phyloP scores from a whole-genome alignment of 2,888 invertebrate genomes.

The Drosophila picticornis region DNA sequence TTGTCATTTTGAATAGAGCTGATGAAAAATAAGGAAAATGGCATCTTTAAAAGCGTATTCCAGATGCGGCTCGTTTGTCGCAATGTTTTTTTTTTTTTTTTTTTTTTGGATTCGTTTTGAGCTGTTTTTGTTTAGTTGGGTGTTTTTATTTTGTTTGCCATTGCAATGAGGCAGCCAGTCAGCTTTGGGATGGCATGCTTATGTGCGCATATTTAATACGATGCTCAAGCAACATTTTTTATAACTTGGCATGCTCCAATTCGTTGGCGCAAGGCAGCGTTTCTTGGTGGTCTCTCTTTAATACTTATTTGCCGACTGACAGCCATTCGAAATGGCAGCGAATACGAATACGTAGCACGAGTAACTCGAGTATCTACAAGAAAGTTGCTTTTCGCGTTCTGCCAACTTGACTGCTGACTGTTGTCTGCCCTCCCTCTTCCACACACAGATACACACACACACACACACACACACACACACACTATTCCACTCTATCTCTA shows the following conservation, averaged over 20 bases:
- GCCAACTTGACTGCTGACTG: slow-evolving; percentile 44
- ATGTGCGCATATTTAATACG: slow-evolving; percentile 77
- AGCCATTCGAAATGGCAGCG: slow-evolving; percentile 46
- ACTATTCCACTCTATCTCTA: neutral
- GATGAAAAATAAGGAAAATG: too few relatives aligned
- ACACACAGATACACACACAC: neutral
- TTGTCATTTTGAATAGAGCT: neutral
- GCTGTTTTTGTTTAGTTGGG: slow-evolving; percentile 26
- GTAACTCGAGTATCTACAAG: slow-evolving; percentile 49
- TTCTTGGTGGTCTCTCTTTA: slow-evolving; percentile 35
- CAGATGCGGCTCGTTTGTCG: slow-evolving; percentile 27
- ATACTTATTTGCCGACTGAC: slow-evolving; percentile 18
- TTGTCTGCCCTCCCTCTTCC: slow-evolving; percentile 11
- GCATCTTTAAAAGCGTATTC: slow-evolving; percentile 43
- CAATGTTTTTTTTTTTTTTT: slow-evolving; percentile 59
- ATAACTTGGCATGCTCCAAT: slow-evolving; percentile 79
- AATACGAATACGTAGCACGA: slow-evolving; percentile 25
- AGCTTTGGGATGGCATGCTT: slow-evolving; percentile 60
- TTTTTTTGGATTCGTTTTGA: slow-evolving; percentile 44
- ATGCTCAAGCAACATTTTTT: slow-evolving; percentile 70
- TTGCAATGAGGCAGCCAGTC: slow-evolving; percentile 18
- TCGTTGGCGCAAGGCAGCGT: slow-evolving; percentile 52
- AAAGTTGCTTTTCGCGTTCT: slow-evolving; percentile 52
- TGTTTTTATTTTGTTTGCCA: slow-evolving; percentile 28
- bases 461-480: neutral